A percentile compares a stretch with the other conserved stretches of the same genome.
phyloP scores from a whole-genome alignment of 1,140 invertebrate genomes.

The Drosophila nebulosa region DNA sequence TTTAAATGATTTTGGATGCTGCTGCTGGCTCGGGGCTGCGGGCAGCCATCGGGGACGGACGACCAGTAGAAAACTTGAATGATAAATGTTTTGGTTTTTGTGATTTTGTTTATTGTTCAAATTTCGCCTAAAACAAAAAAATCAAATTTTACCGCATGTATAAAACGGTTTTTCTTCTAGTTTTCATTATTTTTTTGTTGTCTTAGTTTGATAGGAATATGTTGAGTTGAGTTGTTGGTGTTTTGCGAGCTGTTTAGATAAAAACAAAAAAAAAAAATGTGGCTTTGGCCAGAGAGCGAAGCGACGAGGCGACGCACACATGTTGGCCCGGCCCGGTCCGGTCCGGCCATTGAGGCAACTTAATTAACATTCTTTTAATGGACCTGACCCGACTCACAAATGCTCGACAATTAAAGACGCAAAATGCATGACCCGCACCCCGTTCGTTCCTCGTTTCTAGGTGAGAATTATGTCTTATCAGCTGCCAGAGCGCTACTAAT shows the following conservation, averaged over 20 bases:
- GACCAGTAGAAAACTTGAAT: conserved; percentile 57
- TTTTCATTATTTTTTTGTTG: conserved; percentile 11
- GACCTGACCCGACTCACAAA: conserved; percentile 40
- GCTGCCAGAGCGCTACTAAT: conserved; percentile 66
- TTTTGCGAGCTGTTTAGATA: conserved; percentile 71
- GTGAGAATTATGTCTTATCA: conserved; percentile 41
- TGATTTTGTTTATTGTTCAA: conserved; percentile 80
- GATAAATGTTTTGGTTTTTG: conserved; percentile 79
- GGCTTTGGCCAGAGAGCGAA: conserved; percentile 35
- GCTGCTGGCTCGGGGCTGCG: not conserved
- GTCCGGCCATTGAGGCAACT: conserved; percentile 58
- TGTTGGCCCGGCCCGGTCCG: too few relatives aligned
- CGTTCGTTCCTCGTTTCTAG: conserved; percentile 1
- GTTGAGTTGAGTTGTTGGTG: conserved; percentile 54
- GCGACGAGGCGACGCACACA: conserved; percentile 23
- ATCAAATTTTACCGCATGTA: conserved; percentile 67
- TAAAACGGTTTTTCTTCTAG: conserved; percentile 52
- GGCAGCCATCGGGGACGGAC: too few relatives aligned
- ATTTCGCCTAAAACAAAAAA: conserved; percentile 64
- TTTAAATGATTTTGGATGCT: conserved; percentile 66
- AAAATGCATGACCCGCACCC: conserved; percentile 40
- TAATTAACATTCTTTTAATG: conserved; percentile 75
- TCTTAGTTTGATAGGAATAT: conserved; percentile 55
- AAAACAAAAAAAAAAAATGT: conserved; percentile 35
- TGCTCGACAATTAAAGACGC: conserved; percentile 65